A percentile compares a stretch with the other conserved stretches of the same genome.
phyloP scores from a whole-genome alignment of 2,113 vertebrate species.

The Podarcis muralis region DNA sequence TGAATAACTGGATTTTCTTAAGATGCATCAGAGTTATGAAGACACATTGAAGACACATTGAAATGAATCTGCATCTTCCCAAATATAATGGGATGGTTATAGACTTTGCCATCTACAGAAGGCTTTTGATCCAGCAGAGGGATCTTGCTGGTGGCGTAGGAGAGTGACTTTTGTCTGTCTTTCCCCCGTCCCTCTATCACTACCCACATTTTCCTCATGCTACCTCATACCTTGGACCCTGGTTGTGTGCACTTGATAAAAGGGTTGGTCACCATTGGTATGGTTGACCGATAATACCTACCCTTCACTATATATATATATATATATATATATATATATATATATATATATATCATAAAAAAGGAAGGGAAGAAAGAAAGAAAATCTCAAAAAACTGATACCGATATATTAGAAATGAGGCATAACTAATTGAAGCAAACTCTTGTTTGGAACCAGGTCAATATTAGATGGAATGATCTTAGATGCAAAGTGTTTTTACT shows the following conservation, averaged over 20 bases:
- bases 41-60: slow-evolving; percentile 32
- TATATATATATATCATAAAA: no score
- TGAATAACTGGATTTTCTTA: slow-evolving; percentile 2
- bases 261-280: not conserved
- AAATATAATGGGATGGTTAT: not conserved
- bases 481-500: slow-evolving; percentile 56
- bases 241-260: not conserved
- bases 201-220: no score
- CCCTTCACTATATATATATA: not conserved
- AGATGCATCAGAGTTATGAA: slow-evolving; percentile 34
- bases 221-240: not conserved
- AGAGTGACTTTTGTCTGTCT: no score
- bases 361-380: not conserved
- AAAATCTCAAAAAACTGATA: slow-evolving; percentile 51
- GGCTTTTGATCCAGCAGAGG: no score
- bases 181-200: no score
- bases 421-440: slow-evolving; percentile 46
- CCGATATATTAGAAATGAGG: slow-evolving; percentile 53
- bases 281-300: not conserved
- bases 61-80: slow-evolving; percentile 39
- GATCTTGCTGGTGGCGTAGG: no score
- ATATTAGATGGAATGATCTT: slow-evolving; percentile 30
- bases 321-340: not conserved
- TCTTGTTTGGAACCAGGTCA: slow-evolving; percentile 35
- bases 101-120: no score